These are phyloP conservation scores for Pyralis farinalis DNA, from an alignment of 2,888 invertebrate species.

Conservation along the genomic window DNA sequence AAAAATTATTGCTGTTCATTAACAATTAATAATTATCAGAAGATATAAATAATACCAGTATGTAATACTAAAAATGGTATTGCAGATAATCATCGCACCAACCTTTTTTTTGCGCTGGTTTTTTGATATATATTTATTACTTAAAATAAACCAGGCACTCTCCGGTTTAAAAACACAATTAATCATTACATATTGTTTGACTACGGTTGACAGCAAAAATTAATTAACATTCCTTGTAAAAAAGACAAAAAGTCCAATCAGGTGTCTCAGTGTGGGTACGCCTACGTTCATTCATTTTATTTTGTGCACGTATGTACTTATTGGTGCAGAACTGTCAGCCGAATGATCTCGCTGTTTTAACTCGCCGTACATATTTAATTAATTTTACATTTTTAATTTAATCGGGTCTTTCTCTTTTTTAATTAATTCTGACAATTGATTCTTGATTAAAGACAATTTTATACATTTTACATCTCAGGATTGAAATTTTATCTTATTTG, in stretches of 20 bases:
- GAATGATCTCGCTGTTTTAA: slow-evolving; percentile 5
- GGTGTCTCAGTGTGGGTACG: slow-evolving; percentile 62
- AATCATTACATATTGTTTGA: slow-evolving; percentile 73
- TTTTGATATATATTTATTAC: slow-evolving; percentile 17
- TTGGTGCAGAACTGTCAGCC: slow-evolving; percentile 22
- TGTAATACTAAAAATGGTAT: slow-evolving; percentile 9
- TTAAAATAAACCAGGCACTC: slow-evolving; percentile 29
- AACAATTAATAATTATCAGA: background rate
- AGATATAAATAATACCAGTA: background rate
- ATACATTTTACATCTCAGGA: too few relatives aligned
- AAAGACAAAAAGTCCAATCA: slow-evolving; percentile 64
- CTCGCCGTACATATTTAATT: slow-evolving; percentile 3
- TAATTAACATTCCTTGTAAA: slow-evolving; percentile 77
- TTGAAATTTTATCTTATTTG: too few relatives aligned
- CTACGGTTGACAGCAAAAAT: slow-evolving; percentile 73
- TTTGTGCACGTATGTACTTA: slow-evolving; percentile 53
- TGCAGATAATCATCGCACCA: slow-evolving; percentile 26
- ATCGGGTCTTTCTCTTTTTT: background rate
- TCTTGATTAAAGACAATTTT: too few relatives aligned
- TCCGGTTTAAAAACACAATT: slow-evolving; percentile 52
- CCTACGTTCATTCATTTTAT: slow-evolving; percentile 71
- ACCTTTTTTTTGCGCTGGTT: slow-evolving; percentile 15
- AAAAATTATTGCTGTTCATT: too few relatives aligned
- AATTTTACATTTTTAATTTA: slow-evolving; percentile 7
- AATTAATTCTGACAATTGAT: too few relatives aligned